Conservation (phyloP, 2,888 invertebrate species). For the Eupithecia centaureata region DNA sequence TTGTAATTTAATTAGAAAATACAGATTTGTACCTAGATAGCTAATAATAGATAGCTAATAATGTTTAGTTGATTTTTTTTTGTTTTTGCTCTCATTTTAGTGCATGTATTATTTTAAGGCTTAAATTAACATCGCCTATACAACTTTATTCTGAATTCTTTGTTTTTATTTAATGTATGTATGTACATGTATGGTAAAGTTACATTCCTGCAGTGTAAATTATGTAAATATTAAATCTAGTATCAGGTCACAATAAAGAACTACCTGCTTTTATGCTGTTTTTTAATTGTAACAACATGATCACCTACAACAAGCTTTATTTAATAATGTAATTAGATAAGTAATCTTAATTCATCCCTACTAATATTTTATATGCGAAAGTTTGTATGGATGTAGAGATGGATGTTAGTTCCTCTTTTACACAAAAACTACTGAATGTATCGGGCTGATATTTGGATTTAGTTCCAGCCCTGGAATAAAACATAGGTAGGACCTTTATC, state of each 20-base stretch:
- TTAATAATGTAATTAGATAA: too few relatives aligned
- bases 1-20: conserved; percentile 37
- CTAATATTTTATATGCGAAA: too few relatives aligned
- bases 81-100: not conserved
- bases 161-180: conserved; percentile 32
- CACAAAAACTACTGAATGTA: too few relatives aligned
- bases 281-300: conserved; percentile 1
- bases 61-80: not conserved
- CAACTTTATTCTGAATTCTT: conserved; percentile 11
- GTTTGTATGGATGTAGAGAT: too few relatives aligned
- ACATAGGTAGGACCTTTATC: too few relatives aligned
- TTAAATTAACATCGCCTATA: conserved; percentile 5
- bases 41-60: conserved; percentile 11
- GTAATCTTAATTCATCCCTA: too few relatives aligned
- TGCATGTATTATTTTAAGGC: not conserved
- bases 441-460: too few relatives aligned
- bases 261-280: conserved; percentile 34
- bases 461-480: too few relatives aligned
- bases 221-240: conserved; percentile 75
- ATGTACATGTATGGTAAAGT: conserved; percentile 48
- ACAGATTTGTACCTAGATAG: conserved; percentile 13
- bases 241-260: conserved; percentile 76
- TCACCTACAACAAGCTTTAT: not conserved
- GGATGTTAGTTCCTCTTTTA: too few relatives aligned
- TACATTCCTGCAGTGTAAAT: conserved; percentile 76